Percentiles rank a stretch among this genome's conserved stretches.
Evolutionary conservation across 2,113 vertebrate species (phyloP).

Genomic region (Semnopithecus entellus): DNA sequence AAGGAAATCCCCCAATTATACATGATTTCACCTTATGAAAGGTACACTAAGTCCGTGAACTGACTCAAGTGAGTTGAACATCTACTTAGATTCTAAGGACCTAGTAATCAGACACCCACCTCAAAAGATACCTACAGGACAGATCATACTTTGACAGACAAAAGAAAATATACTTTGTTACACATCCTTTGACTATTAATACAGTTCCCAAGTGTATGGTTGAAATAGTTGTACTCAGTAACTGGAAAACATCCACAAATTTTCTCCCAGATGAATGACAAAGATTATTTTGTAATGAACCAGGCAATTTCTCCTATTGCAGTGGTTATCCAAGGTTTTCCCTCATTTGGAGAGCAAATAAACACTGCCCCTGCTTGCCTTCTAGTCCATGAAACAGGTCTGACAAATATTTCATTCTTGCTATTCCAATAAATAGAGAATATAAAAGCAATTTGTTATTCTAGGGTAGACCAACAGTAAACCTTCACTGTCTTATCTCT

Average conservation of each 20-base stretch:
- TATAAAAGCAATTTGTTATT: background rate
- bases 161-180: background rate
- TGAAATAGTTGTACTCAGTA: background rate
- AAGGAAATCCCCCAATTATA: background rate
- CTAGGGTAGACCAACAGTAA: background rate
- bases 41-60: background rate
- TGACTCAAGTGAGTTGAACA: background rate
- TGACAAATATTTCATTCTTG: background rate
- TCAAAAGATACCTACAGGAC: background rate
- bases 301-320: background rate
- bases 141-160: background rate
- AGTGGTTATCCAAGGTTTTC: constrained; percentile 4
- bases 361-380: background rate
- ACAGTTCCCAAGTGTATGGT: background rate
- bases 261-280: constrained; percentile 7
- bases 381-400: constrained; percentile 14
- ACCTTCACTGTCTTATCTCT: background rate
- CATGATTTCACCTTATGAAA: background rate
- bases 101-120: background rate
- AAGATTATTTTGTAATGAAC: background rate
- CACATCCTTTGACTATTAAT: background rate
- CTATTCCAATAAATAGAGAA: background rate
- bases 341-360: constrained; percentile 4
- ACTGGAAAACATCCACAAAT: background rate
- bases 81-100: background rate